Evolutionary conservation across 2,113 vertebrate species (phyloP).

Genomic region (Asarcornis scutulata): DNA sequence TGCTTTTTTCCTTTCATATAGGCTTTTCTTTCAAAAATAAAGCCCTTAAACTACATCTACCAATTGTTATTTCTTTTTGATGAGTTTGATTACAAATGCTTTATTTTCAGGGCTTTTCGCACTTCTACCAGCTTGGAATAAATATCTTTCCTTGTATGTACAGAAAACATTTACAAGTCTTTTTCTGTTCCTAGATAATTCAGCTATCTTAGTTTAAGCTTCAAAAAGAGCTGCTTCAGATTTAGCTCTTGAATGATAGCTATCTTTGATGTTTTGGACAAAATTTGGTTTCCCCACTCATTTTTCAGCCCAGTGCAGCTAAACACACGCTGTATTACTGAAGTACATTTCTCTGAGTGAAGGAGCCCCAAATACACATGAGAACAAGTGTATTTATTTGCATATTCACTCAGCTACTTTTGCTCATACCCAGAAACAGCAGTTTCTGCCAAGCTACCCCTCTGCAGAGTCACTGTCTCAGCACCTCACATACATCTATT

Average conservation of each 20-base stretch:
- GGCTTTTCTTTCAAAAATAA: not conserved
- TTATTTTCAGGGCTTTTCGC: not conserved
- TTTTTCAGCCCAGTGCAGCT: not conserved
- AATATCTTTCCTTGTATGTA: not conserved
- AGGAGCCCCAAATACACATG: rapidly evolving
- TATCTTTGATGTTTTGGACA: not conserved
- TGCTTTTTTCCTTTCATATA: not conserved
- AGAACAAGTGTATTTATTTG: not conserved
- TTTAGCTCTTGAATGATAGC: not conserved
- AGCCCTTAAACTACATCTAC: not conserved
- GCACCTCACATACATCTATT: not conserved
- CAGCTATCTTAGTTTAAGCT: not conserved
- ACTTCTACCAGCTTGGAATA: not conserved
- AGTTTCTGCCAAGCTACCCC: not conserved
- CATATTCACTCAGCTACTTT: not conserved
- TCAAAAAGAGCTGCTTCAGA: not conserved
- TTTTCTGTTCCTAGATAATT: not conserved
- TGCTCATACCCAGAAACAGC: not conserved
- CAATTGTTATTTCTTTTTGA: not conserved
- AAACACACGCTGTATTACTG: not conserved
- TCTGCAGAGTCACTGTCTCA: not conserved
- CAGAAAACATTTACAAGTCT: rapidly evolving
- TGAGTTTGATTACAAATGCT: not conserved
- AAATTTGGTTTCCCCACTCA: not conserved
- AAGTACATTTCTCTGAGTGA: not conserved